phyloP scores from a whole-genome alignment of 2,888 invertebrate species.

The Lordiphosa fenestrarum region DNA sequence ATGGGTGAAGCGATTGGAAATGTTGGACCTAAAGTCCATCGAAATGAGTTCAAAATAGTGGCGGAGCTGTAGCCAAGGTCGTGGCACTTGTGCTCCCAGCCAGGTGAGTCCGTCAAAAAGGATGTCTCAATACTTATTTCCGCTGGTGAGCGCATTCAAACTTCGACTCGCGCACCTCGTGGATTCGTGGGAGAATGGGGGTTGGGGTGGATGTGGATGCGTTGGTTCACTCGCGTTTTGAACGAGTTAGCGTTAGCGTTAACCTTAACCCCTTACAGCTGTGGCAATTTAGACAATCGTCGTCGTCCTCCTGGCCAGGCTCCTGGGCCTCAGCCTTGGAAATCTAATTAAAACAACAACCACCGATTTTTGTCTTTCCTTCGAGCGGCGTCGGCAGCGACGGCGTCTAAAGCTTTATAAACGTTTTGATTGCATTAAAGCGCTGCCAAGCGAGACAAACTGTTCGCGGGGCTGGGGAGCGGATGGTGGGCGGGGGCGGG shows the following conservation, averaged over 20 bases:
- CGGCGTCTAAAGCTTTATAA: slow-evolving; percentile 62
- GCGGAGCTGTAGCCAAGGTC: no score
- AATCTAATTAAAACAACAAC: slow-evolving; percentile 77
- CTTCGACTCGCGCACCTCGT: no score
- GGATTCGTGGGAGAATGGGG: neutral
- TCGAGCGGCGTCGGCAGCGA: slow-evolving; percentile 7
- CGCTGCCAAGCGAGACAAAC: slow-evolving; percentile 64
- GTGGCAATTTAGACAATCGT: slow-evolving; percentile 56
- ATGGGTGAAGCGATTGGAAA: neutral
- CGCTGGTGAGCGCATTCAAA: no score
- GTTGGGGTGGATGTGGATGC: neutral
- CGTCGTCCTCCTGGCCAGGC: slow-evolving; percentile 21
- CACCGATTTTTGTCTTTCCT: slow-evolving; percentile 61
- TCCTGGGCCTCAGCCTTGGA: slow-evolving; percentile 48
- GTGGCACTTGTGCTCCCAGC: no score
- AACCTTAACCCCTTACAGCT: slow-evolving; percentile 70
- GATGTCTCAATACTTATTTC: no score
- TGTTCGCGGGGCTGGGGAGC: neutral
- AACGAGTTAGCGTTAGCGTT: slow-evolving; percentile 58
- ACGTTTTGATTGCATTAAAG: slow-evolving; percentile 74
- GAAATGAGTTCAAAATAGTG: neutral
- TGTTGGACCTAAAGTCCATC: no score
- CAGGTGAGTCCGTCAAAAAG: no score
- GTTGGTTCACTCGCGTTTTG: neutral
- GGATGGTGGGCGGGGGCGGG: neutral